phyloP scores from a whole-genome alignment of 2,797 vertebrate species.

The Cyprinodon diabolis region DNA sequence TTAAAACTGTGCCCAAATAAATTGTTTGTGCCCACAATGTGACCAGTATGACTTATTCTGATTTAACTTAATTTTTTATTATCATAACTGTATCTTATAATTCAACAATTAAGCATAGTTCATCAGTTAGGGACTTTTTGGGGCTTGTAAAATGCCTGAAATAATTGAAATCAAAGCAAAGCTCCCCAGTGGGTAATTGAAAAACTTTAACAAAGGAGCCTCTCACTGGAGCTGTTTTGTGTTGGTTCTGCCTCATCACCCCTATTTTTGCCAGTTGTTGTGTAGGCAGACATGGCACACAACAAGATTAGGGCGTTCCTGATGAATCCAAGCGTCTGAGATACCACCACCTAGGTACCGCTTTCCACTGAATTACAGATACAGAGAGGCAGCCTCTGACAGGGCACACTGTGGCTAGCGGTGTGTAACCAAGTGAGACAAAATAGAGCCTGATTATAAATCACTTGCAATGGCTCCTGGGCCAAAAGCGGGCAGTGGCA shows the following conservation, averaged over 20 bases:
- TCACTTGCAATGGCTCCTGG: constrained; percentile 64
- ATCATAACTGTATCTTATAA: constrained; percentile 13
- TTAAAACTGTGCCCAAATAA: no score
- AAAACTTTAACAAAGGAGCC: constrained; percentile 52
- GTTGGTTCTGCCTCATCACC: constrained; percentile 59
- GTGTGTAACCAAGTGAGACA: constrained; percentile 70
- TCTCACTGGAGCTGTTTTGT: constrained; percentile 43
- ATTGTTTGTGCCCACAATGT: no score
- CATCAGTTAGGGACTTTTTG: constrained; percentile 24
- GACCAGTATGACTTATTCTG: no score
- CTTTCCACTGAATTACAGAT: constrained; percentile 67
- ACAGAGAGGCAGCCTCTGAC: constrained; percentile 55
- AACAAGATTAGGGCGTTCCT: constrained; percentile 50
- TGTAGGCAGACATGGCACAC: constrained; percentile 31
- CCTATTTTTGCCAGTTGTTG: constrained; percentile 47
- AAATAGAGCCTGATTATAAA: constrained; percentile 76
- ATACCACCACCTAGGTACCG: constrained; percentile 52
- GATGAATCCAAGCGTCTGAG: constrained; percentile 54
- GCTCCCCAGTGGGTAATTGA: constrained; percentile 53
- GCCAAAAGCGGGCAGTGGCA: constrained; percentile 49
- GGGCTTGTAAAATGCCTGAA: constrained; percentile 30
- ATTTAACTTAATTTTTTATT: constrained; percentile 15
- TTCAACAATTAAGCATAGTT: constrained; percentile 14
- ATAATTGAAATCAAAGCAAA: constrained; percentile 43
- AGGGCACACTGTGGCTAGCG: constrained; percentile 54